A percentile compares a stretch with the other conserved stretches of the same genome.
Conservation (phyloP, 1,140 invertebrate genomes). For the Pantala flavescens region DNA sequence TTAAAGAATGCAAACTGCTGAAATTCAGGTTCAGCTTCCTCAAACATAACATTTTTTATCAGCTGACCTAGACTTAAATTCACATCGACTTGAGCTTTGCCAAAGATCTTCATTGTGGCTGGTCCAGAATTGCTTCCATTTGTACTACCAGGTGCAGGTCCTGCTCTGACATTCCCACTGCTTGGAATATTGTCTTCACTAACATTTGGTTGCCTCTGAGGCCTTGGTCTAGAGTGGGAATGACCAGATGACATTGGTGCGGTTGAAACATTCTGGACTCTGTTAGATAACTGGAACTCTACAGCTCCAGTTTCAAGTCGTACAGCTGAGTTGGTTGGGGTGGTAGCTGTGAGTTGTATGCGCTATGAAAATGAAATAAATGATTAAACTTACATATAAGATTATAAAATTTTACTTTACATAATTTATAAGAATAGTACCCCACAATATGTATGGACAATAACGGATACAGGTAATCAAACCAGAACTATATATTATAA, state of each 20-base stretch:
- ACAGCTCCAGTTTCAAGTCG: slow-evolving; percentile 84
- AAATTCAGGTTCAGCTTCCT: slow-evolving; percentile 93
- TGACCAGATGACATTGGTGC: slow-evolving; percentile 35
- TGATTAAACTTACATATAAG: slow-evolving; percentile 19
- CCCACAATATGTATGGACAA: too few species aligned
- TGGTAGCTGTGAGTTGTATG: slow-evolving; percentile 95
- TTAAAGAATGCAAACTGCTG: slow-evolving; percentile 96
- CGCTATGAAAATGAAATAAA: slow-evolving; percentile 45
- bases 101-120: slow-evolving; percentile 69
- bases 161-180: not conserved
- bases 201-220: slow-evolving; percentile 37
- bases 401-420: not conserved
- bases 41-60: slow-evolving; percentile 85
- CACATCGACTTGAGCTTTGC: slow-evolving; percentile 85
- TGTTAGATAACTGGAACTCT: slow-evolving; percentile 85
- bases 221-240: not conserved
- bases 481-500: too few species aligned
- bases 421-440: too few species aligned
- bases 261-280: slow-evolving; percentile 77
- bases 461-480: too few species aligned
- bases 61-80: slow-evolving; percentile 91
- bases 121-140: slow-evolving; percentile 12
- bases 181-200: not conserved
- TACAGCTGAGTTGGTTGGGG: slow-evolving; percentile 92
- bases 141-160: not conserved